These are phyloP conservation scores for Oophaga sylvatica DNA, from an alignment of 2,797 vertebrate species.

Conservation along the genomic window DNA sequence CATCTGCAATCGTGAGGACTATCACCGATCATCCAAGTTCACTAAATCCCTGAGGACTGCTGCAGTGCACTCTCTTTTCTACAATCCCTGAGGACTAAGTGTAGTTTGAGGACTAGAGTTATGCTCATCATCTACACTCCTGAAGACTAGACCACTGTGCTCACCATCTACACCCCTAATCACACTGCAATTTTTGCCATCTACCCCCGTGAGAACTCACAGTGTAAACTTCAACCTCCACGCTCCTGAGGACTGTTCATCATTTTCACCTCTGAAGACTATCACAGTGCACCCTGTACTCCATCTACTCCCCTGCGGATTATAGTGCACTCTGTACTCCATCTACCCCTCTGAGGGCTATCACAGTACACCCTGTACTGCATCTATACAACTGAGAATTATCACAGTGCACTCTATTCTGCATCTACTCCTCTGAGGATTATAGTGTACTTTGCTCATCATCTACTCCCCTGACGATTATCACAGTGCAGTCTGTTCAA, in stretches of 20 bases:
- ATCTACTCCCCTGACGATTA: neutral
- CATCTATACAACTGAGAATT: neutral
- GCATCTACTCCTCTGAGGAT: neutral
- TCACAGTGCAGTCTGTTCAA: neutral
- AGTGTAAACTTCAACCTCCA: neutral
- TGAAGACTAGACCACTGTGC: neutral
- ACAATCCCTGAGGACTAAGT: neutral
- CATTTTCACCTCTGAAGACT: no score
- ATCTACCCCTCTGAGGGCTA: no score
- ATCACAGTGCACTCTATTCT: neutral
- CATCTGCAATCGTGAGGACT: neutral
- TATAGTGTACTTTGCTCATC: neutral
- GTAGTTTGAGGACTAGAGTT: no score
- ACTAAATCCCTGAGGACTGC: neutral
- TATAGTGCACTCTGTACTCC: neutral
- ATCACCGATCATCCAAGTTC: neutral
- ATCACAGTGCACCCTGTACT: neutral
- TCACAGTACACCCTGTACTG: neutral
- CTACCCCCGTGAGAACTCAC: no score
- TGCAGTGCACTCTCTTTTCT: neutral
- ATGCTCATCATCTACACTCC: neutral
- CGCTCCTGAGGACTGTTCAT: neutral
- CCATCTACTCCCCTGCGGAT: no score
- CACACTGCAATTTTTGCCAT: no score
- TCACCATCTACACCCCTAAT: neutral